phyloP scores from a whole-genome alignment of 2,888 invertebrate species.

The Smittia sp. region DNA sequence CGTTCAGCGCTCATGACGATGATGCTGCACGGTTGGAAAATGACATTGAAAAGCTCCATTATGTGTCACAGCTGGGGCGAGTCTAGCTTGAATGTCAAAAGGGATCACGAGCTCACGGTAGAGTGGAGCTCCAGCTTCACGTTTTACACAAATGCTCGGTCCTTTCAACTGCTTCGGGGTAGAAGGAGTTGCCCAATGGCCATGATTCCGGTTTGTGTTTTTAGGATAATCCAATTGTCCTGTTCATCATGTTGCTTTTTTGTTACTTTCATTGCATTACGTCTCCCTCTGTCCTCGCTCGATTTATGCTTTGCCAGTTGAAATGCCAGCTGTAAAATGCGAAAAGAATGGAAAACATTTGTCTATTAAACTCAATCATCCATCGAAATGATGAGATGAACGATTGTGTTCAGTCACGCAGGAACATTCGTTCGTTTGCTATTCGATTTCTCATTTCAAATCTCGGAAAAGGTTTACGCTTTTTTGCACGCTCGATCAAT shows the following conservation, averaged over 20 bases:
- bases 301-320: constrained; percentile 3
- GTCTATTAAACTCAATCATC: constrained; percentile 38
- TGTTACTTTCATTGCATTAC: constrained; percentile 1
- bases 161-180: too few species aligned
- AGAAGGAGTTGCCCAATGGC: neutral
- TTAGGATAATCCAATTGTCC: constrained; percentile 8
- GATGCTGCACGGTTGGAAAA: constrained; percentile 21
- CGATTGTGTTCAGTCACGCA: constrained; percentile 31
- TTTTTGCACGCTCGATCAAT: constrained; percentile 10
- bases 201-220: neutral
- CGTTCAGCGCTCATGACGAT: neutral
- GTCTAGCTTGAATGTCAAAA: too few species aligned
- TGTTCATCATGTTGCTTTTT: constrained; percentile 9
- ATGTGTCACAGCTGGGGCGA: neutral
- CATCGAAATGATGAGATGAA: constrained; percentile 26
- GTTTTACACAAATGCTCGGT: too few species aligned
- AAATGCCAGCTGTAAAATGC: neutral
- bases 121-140: too few species aligned
- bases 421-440: neutral
- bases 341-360: neutral
- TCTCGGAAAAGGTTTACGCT: neutral
- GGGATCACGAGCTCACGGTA: too few species aligned
- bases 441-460: constrained; percentile 1
- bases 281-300: neutral
- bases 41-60: constrained; percentile 33